Base-by-base conservation (phyloP, 2,888 invertebrate genomes). In the Galerucella nymphaeae region DNA sequence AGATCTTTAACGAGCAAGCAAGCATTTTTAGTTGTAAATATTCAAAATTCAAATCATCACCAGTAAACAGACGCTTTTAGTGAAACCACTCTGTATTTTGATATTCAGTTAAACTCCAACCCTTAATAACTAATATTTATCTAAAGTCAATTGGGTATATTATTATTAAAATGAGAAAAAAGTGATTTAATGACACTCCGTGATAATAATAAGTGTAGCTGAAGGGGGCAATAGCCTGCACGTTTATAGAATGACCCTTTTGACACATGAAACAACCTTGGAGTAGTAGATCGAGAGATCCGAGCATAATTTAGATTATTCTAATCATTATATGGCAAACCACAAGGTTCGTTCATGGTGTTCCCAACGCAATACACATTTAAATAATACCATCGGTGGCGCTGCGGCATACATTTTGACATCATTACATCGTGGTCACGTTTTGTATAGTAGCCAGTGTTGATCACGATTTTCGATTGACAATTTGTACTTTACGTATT, bases 401-500 rank as follows among this genome's bases (percentile, higher is more conserved):
- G 66, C 78, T 79, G 81, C 81, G 79, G 82, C 82, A 80, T 81
- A 81, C 84, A 85, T 83, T 85, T 85, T 84, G 85, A 85, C 85
- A 84, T 85, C 83, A 85, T 85, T 85, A 85, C 82, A 80, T 76
- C 78, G 82, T 78, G 83, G 82, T 86, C 86, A 86, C 85, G 86
- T 85, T 86, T 84, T 82, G 81, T 84, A 86, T 85, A 83, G 85
- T 85, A 86, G 85, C 86, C 84, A 81, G 83, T 84, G 84, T 85
- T 82, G 83, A 84, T 84, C 85, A 85, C 85, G 85, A 85, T 83
- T 81, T 82, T 77, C 80, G 81, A 83, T 81, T 82, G 82, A 82
- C 82, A 81, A 80, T 78, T 81, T 81, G 78, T 77, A 74, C 75
- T 76, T 38, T 72, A 70, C 68, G 66, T 72, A 71, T 66, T 68